Evolutionary conservation across 2,113 vertebrate genomes (phyloP), one percentile per base, ranked within the genome.

Genomic region (Phycodurus eques): DNA sequence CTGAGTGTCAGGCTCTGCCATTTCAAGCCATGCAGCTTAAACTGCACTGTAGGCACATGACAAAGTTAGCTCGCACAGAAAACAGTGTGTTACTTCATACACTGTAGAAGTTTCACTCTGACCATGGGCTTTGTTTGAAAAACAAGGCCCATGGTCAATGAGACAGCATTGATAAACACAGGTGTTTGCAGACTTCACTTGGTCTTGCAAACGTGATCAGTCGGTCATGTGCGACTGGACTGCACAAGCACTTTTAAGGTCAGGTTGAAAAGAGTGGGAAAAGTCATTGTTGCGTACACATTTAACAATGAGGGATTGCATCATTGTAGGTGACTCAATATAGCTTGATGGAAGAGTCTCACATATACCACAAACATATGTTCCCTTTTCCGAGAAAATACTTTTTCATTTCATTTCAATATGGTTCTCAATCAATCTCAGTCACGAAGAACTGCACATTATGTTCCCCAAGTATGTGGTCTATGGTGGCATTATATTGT

Each of bases 11-110:
- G 19, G 2, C 39, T 20, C 19, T 2, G 31, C 65, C 70, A 59
- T 69, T 77, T 71, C 42, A 64, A 65, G 43, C 47, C 61, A 66
- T 3, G 5, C 49, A 43, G 5, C 0, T 8, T 20, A 2, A 7
- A 69, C 42, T 60, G 31, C 19, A 70, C 51, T 17, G 14, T 9
- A 9, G 64, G 77, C 83, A 78, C 82, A 73, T 83, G 82, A 83
- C 78, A 68, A 44, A 71, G 54, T 73, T 62, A 68, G 19, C 20
- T 9, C 6, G 57, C 39, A n/a, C 35, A 0, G 9, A 53, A 78
- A 81, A 81, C 75, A 79, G 46, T 53, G 75, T 8, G 4, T 54
- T 15, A 7, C 70, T 86, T 85, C 42, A 71, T 83, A 73, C 27
- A n/a, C 22, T 59, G 47, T 27, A 10, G 35, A 72, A 22, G 66